phyloP scores from a whole-genome alignment of 1,140 invertebrate genomes.

The Hyphantria cunea region DNA sequence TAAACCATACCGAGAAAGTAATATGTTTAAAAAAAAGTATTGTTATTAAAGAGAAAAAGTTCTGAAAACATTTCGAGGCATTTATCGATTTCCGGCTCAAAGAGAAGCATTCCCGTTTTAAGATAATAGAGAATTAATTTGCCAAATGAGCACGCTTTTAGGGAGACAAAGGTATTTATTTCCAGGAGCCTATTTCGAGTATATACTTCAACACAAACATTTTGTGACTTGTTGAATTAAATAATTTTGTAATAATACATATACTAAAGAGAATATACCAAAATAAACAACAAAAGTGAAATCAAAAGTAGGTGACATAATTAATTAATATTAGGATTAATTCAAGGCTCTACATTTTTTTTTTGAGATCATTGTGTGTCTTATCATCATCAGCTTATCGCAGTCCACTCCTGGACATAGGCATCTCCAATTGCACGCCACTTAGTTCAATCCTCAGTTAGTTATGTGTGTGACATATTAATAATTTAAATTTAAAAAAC shows the following conservation, averaged over 20 bases:
- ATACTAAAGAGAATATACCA: neutral
- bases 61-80: conserved; percentile 44
- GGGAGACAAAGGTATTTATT: conserved; percentile 44
- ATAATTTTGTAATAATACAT: conserved; percentile 21
- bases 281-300: neutral
- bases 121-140: conserved; percentile 56
- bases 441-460: too few species aligned
- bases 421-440: too few species aligned
- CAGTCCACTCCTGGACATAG: too few species aligned
- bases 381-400: too few species aligned
- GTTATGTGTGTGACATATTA: too few species aligned
- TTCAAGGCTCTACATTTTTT: too few species aligned
- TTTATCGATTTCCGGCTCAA: conserved; percentile 42
- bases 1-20: too few species aligned
- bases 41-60: conserved; percentile 18
- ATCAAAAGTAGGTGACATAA: too few species aligned
- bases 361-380: too few species aligned
- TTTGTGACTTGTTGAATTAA: conserved; percentile 27
- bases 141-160: conserved; percentile 52
- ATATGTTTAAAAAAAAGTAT: neutral
- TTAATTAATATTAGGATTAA: too few species aligned
- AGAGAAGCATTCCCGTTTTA: conserved; percentile 36
- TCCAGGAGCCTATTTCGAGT: conserved; percentile 40
- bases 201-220: conserved; percentile 23
- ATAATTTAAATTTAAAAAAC: too few species aligned